A percentile compares a stretch with the other conserved stretches of the same genome.
These are phyloP conservation scores for Sacculina carcini DNA, from an alignment of 2,888 invertebrate genomes.

Conservation along the genomic window DNA sequence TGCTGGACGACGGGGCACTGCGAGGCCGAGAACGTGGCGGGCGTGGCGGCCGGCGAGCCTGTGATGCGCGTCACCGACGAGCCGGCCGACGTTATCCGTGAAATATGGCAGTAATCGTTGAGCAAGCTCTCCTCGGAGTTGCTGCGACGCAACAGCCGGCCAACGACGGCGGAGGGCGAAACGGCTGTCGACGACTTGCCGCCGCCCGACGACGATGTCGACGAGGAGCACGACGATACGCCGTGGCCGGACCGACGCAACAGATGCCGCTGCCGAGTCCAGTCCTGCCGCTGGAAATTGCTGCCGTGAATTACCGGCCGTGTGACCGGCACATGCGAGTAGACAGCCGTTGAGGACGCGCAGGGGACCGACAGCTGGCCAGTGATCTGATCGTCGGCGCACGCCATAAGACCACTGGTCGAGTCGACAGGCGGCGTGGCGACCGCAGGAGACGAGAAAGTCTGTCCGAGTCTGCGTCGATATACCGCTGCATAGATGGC, in stretches of 20 bases:
- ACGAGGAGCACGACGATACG: too few species aligned
- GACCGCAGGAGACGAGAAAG: not conserved
- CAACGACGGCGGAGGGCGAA: not conserved
- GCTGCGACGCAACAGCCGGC: conserved; percentile 17
- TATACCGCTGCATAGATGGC: conserved; percentile 14
- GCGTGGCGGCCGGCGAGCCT: conserved; percentile 12
- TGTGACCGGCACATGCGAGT: too few species aligned
- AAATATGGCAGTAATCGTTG: conserved; percentile 12
- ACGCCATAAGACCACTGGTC: too few species aligned
- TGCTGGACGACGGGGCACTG: conserved; percentile 17
- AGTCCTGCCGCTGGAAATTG: conserved; percentile 27
- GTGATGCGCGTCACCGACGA: conserved; percentile 13
- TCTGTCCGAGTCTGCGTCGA: conserved; percentile 6
- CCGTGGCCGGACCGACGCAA: conserved; percentile 13
- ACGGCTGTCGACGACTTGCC: too few species aligned
- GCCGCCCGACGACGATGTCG: conserved; percentile 11
- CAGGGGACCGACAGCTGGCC: too few species aligned
- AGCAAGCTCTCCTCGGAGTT: conserved; percentile 23
- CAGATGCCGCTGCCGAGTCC: conserved; percentile 23
- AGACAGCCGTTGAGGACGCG: too few species aligned
- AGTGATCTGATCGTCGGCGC: too few species aligned
- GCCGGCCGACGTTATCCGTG: conserved; percentile 11
- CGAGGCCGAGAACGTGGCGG: conserved; percentile 15
- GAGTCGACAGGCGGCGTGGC: not conserved
- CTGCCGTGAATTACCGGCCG: conserved; percentile 17